phyloP scores from a whole-genome alignment of 1,140 invertebrate genomes.

The Ceratina australensis region DNA sequence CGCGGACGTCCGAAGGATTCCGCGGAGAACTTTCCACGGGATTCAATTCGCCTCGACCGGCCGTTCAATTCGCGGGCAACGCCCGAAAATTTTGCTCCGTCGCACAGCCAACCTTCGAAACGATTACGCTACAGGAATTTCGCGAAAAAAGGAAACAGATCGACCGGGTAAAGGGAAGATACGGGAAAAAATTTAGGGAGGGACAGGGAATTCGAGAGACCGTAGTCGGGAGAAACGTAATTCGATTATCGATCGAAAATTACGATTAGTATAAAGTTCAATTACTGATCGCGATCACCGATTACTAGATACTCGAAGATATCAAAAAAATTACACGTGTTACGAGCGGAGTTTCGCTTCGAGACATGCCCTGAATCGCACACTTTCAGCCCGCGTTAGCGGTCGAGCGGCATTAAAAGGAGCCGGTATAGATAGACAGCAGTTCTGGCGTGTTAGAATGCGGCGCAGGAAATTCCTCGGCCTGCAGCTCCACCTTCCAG shows the following conservation, averaged over 20 bases:
- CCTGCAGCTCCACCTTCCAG: slow-evolving; percentile 28
- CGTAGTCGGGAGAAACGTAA: too few species aligned
- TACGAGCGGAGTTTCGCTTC: not conserved
- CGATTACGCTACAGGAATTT: not conserved
- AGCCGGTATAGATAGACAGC: slow-evolving; percentile 16
- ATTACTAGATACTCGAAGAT: too few species aligned
- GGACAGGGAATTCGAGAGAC: too few species aligned
- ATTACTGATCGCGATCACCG: too few species aligned
- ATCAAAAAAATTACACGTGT: slow-evolving; percentile 15
- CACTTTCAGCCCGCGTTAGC: slow-evolving; percentile 24
- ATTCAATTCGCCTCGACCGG: slow-evolving; percentile 9
- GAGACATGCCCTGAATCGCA: slow-evolving; percentile 10
- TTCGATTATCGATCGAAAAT: too few species aligned
- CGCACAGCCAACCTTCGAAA: not conserved
- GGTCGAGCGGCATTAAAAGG: slow-evolving; percentile 28
- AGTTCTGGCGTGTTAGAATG: slow-evolving; percentile 49
- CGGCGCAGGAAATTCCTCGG: slow-evolving; percentile 47
- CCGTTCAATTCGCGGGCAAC: slow-evolving; percentile 1
- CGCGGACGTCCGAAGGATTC: not conserved
- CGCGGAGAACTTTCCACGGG: not conserved
- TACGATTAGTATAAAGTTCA: too few species aligned
- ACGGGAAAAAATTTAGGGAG: too few species aligned
- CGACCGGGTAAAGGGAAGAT: not conserved
- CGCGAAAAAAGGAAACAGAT: not conserved
- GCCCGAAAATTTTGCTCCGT: slow-evolving; percentile 2